Base-by-base conservation (phyloP, 2,113 vertebrate genomes). In the Phylloscopus trochilus region DNA sequence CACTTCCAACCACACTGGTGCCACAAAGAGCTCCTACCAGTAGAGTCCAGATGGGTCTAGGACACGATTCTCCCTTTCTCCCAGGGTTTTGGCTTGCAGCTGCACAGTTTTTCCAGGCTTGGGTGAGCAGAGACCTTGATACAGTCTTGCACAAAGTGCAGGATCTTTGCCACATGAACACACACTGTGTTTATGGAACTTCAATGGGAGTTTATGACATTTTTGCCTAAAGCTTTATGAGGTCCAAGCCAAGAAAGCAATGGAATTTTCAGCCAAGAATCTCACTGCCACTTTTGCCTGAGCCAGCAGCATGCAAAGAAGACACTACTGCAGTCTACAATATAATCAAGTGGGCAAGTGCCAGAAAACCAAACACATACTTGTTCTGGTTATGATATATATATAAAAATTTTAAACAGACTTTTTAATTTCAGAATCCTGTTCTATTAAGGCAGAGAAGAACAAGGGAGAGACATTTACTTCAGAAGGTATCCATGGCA, bases 221-320 rank as follows among this genome's bases (percentile, higher is more conserved):
- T 94, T 88, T 47, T 91, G 68, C 80, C 64, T 78, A 77, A 80
- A 92, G 80, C 41, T 81, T 72, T 83, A 74, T 22, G 58, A 92
- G 43, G 80, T 56, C 49, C 41, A 53, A 86, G 87, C 80, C 89
- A 94, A 93, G 60, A 74, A 92, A 85, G 58, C 37, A 49, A 83
- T 24, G 63, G 10, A 26, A 76, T 87, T 85, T 92, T 83, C 73
- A 90, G 74, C 66, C 92, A 92, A 77, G 62, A 74, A 73, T 86
- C 35, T 86, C 68, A 77, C 67, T 88, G 80, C 70, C 76, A 64
- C 27, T 78, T 88, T 55, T 83, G 58, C 37, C 56, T 59, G 22
- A 66, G 68, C 62, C 66, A 81, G 72, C 52, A 72, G 35, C 77
- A 33, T 30, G 68, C 44, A 51, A 82, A 90, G 64, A 81, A 4